phyloP scores from a whole-genome alignment of 2,797 vertebrate genomes.

The Clarias fuscus region DNA sequence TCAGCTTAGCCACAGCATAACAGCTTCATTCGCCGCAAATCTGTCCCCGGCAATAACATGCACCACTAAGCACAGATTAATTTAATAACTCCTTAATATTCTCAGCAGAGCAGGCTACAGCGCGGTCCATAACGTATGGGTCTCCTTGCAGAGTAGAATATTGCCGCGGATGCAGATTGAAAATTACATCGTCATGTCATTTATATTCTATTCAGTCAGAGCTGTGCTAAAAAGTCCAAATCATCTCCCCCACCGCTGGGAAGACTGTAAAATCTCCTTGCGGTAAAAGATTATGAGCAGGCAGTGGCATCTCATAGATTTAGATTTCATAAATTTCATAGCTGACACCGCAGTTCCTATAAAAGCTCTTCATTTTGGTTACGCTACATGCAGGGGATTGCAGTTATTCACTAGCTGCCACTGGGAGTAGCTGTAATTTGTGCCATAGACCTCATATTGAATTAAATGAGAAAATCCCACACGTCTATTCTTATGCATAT shows the following conservation, averaged over 20 bases:
- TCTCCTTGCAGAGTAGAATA: conserved; percentile 74
- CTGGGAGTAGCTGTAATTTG: conserved; percentile 16
- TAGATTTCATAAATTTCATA: conserved; percentile 30
- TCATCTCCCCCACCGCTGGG: conserved; percentile 29
- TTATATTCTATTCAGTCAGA: conserved; percentile 73
- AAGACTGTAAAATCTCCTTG: conserved; percentile 39
- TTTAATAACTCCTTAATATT: conserved; percentile 86
- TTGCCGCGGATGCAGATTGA: conserved; percentile 75
- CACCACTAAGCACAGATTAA: conserved; percentile 80
- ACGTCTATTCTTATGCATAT: conserved; percentile 31
- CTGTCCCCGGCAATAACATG: conserved; percentile 83
- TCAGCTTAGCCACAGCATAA: conserved; percentile 77
- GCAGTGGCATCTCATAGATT: conserved; percentile 28
- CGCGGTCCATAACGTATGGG: conserved; percentile 68
- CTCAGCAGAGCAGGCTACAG: conserved; percentile 71
- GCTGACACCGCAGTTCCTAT: conserved; percentile 20
- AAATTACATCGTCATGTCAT: conserved; percentile 78
- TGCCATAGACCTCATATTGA: conserved; percentile 17
- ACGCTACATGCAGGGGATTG: conserved; percentile 14
- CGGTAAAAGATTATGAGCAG: conserved; percentile 26
- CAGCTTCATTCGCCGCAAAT: conserved; percentile 79
- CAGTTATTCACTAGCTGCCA: conserved; percentile 19
- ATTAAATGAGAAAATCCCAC: conserved; percentile 18
- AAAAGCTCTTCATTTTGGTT: conserved; percentile 30
- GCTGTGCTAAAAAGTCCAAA: conserved; percentile 50